Conservation (phyloP, 2,888 invertebrate species). For the Perizoma affinitatum region DNA sequence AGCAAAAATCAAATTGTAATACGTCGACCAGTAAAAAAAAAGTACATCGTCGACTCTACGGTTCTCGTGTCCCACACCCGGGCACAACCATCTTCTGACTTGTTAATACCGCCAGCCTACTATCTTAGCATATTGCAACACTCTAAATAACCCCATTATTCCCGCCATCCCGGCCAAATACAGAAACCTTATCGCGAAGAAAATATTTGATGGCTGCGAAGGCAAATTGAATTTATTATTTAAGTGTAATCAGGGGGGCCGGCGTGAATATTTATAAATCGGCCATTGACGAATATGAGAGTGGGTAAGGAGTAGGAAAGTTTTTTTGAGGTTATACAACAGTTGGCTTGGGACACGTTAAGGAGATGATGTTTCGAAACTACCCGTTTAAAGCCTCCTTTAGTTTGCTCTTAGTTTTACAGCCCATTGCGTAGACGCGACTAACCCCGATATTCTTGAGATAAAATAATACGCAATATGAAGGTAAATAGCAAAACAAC, state of each 20-base stretch:
- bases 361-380: constrained; percentile 32
- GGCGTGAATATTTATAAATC: constrained; percentile 61
- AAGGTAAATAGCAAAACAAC: constrained; percentile 19
- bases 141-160: constrained; percentile 82
- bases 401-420: constrained; percentile 19
- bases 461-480: background rate
- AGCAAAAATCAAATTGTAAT: too few species aligned
- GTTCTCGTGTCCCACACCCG: constrained; percentile 43
- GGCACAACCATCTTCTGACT: constrained; percentile 80
- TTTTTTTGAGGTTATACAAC: constrained; percentile 36
- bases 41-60: constrained; percentile 47
- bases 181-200: constrained; percentile 69
- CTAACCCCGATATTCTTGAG: background rate
- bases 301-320: constrained; percentile 41
- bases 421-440: constrained; percentile 14
- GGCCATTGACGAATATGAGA: constrained; percentile 63
- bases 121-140: constrained; percentile 84
- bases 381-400: constrained; percentile 24
- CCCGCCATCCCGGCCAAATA: constrained; percentile 72
- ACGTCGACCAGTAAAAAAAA: too few species aligned
- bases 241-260: constrained; percentile 67
- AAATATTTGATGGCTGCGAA: constrained; percentile 76
- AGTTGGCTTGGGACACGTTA: constrained; percentile 39
- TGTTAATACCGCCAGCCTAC: constrained; percentile 81
- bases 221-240: constrained; percentile 82